phyloP scores from a whole-genome alignment of 2,888 invertebrate genomes.

The Argynnis bischoffii region DNA sequence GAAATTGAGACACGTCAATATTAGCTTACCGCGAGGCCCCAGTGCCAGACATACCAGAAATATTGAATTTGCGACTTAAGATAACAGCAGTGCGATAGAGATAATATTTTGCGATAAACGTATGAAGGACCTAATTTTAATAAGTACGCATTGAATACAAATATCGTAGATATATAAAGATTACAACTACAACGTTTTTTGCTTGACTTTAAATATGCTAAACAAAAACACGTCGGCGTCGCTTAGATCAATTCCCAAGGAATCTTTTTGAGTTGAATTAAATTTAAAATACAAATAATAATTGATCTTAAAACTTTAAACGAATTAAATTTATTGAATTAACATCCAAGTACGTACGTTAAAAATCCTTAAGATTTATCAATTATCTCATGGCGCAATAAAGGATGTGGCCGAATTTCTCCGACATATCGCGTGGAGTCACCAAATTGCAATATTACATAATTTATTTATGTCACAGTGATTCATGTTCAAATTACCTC shows the following conservation, averaged over 20 bases:
- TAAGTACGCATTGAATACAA: not conserved
- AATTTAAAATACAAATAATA: not conserved
- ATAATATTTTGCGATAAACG: constrained; percentile 35
- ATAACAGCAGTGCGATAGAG: constrained; percentile 48
- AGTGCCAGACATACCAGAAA: constrained; percentile 36
- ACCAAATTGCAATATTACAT: constrained; percentile 47
- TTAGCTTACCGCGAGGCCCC: constrained; percentile 47
- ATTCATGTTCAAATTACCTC: constrained; percentile 52
- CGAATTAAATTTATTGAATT: constrained; percentile 1
- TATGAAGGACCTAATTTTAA: constrained; percentile 15
- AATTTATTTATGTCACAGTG: constrained; percentile 52
- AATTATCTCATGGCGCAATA: constrained; percentile 5
- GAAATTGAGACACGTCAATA: constrained; percentile 66
- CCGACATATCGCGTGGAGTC: constrained; percentile 9
- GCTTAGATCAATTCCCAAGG: not conserved
- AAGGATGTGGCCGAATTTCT: constrained; percentile 31
- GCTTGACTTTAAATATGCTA: not conserved
- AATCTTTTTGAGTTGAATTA: not conserved
- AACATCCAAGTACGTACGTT: not conserved
- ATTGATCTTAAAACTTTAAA: not conserved
- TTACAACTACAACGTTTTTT: not conserved
- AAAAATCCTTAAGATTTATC: constrained; percentile 2
- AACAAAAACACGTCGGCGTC: not conserved
- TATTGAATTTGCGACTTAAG: constrained; percentile 52
- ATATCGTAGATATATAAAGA: not conserved